Percentiles rank a stretch among this genome's conserved stretches.
Evolutionary conservation across 1,140 invertebrate genomes (phyloP).

Genomic region (Leguminivora glycinivorella): DNA sequence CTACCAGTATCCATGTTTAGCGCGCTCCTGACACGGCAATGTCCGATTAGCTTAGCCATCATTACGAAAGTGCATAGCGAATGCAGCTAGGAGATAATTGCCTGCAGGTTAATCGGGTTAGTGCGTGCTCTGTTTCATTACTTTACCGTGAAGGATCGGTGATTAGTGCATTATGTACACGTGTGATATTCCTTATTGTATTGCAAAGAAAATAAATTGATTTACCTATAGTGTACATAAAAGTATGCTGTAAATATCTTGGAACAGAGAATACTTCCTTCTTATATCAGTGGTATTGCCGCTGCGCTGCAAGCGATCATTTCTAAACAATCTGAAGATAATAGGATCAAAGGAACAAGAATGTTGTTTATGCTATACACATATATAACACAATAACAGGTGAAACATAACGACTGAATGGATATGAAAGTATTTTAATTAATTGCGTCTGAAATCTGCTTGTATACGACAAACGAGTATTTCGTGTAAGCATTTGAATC

Average conservation of each 20-base stretch:
- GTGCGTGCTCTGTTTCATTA: constrained; percentile 23
- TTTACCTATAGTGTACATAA: too few species aligned
- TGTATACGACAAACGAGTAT: neutral
- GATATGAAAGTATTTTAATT: neutral
- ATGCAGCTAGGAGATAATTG: constrained; percentile 25
- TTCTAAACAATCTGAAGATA: too few species aligned
- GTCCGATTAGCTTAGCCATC: constrained; percentile 26
- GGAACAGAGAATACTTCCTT: too few species aligned
- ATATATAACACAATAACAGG: neutral
- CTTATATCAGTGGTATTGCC: too few species aligned
- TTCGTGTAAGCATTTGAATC: neutral
- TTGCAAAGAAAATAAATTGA: neutral
- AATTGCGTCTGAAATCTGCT: neutral
- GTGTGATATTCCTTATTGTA: neutral
- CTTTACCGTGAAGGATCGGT: constrained; percentile 13
- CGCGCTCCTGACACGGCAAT: constrained; percentile 10
- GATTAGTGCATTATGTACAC: constrained; percentile 2
- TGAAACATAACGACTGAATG: neutral
- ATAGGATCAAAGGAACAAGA: too few species aligned
- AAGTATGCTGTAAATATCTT: too few species aligned
- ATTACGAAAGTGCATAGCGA: constrained; percentile 29
- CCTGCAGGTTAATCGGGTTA: constrained; percentile 26
- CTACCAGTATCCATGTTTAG: constrained; percentile 25
- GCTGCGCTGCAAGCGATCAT: too few species aligned
- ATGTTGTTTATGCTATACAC: too few species aligned